These are phyloP conservation scores for Helleia helle DNA, from an alignment of 2,888 invertebrate genomes.

Conservation along the genomic window DNA sequence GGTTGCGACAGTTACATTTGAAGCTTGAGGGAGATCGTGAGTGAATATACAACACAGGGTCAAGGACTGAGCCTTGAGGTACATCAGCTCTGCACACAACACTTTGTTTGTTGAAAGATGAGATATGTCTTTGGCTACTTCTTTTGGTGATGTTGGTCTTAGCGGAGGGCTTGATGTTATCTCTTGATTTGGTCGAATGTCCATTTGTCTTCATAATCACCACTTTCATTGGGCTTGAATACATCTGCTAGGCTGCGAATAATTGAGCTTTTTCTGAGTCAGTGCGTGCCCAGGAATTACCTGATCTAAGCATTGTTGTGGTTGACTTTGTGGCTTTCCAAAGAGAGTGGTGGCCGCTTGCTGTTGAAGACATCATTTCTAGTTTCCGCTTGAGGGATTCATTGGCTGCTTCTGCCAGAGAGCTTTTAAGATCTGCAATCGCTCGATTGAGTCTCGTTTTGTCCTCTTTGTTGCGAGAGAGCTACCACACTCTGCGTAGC, in stretches of 20 bases:
- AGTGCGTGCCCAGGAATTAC: slow-evolving; percentile 2
- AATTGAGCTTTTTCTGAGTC: slow-evolving; percentile 5
- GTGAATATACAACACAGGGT: too few relatives aligned
- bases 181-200: background rate
- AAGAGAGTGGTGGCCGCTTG: too few relatives aligned
- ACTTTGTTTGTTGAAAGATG: background rate
- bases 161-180: background rate
- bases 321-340: background rate
- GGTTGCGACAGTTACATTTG: too few relatives aligned
- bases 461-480: background rate
- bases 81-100: too few relatives aligned
- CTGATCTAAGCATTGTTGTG: too few relatives aligned
- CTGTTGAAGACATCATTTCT: too few relatives aligned
- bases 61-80: too few relatives aligned
- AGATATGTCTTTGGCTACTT: background rate
- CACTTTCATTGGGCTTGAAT: background rate
- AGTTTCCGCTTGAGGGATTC: too few relatives aligned
- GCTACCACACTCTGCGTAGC: slow-evolving; percentile 16
- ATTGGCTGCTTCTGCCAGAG: too few relatives aligned
- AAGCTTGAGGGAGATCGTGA: too few relatives aligned
- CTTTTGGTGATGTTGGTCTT: background rate
- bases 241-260: background rate
- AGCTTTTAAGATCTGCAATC: too few relatives aligned
- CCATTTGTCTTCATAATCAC: too few relatives aligned
- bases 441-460: slow-evolving; percentile 10